Evolutionary conservation across 2,113 vertebrate species (phyloP).

Genomic region (Naja naja): DNA sequence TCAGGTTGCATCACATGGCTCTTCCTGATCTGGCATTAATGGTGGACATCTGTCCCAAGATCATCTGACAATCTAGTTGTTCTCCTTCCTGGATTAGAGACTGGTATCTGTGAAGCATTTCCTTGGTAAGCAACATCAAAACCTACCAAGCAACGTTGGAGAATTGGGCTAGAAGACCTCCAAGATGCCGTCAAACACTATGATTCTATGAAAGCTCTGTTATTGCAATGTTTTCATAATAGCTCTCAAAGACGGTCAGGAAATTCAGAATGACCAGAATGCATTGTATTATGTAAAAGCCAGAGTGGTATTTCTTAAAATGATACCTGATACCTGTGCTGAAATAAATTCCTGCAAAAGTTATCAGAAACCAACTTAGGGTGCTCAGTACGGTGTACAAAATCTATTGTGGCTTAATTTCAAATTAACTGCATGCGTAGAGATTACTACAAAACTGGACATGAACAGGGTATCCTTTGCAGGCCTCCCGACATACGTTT

Average conservation of each 20-base stretch:
- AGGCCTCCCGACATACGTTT: not conserved
- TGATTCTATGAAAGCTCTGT: not conserved
- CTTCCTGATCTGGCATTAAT: not conserved
- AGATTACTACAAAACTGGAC: not conserved
- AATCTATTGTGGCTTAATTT: not conserved
- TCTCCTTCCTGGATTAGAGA: not conserved
- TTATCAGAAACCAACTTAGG: not conserved
- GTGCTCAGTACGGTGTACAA: not conserved
- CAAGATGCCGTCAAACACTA: not conserved
- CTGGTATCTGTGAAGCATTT: not conserved
- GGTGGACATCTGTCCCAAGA: not conserved
- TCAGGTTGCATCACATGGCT: not conserved
- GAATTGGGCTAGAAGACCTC: not conserved
- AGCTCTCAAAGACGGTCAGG: not conserved
- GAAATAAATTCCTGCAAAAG: not conserved
- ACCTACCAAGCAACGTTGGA: not conserved
- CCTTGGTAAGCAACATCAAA: not conserved
- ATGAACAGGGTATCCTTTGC: not conserved
- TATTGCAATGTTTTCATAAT: not conserved
- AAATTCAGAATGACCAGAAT: not conserved
- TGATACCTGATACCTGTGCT: not conserved
- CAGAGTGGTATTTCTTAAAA: not conserved
- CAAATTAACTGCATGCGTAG: not conserved
- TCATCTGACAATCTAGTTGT: not conserved
- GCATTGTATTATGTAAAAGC: not conserved